Base-by-base conservation (phyloP, 1,140 invertebrate genomes). In the Pararge aegeria region DNA sequence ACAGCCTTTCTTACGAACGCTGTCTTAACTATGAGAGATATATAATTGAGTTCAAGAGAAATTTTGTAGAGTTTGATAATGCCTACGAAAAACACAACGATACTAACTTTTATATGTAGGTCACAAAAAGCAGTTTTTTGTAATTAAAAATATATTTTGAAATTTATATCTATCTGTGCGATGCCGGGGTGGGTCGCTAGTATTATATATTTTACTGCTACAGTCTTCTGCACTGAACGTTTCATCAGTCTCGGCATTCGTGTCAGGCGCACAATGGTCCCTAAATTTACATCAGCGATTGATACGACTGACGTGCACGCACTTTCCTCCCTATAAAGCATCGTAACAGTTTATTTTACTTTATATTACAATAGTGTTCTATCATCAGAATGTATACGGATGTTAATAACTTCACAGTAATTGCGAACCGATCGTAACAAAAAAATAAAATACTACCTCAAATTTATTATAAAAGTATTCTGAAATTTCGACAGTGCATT, bases 221-320 rank as follows among this genome's bases (percentile, higher is more conserved):
- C 52, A 38, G 37, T 42, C 3, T 38, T 16, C 37, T 54, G 38
- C 15, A 54, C 51, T 20, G 29, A 48, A 34, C 30, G 38, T 52
- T 50, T 58, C 49, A 64, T 57, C 64, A 65, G 52, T 60, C 51
- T 51, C 49, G 58, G 60, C 58, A 73, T 66, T 60, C 62, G 61
- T 67, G 58, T 66, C 66, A 34, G 57, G 24, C 46, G 55, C 60
- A 70, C 68, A 75, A 72, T 69, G 66, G 66, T 59, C 55, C 58
- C 61, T 66, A 63, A 66, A 75, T 75, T 75, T 75, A 68, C 65
- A 75, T 75, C 64, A 70, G 21, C 55, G 40, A 66, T 68, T 64
- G 66, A 66, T 73, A 58, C 53, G 57, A 61, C 59, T 49, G 59
- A 59, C 61, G 53, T 58, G 61, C 53, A 40, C 27, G 40, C 49